A percentile compares a stretch with the other conserved stretches of the same genome.
These are phyloP conservation scores for Lymantria dispar DNA, from an alignment of 2,888 invertebrate species.

Conservation along the genomic window DNA sequence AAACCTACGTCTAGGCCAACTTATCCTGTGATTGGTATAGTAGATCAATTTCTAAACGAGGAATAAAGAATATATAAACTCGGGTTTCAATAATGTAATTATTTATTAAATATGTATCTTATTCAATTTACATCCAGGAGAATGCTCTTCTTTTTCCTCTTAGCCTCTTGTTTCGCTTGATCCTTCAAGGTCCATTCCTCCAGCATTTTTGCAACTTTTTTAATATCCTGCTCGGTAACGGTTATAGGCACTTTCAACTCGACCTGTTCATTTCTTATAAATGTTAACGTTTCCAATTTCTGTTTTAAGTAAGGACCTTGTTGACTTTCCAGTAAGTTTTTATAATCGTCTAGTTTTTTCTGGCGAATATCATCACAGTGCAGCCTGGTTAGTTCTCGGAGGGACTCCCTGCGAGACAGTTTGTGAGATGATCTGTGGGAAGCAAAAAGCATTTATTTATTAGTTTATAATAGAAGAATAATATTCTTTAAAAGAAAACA, in stretches of 20 bases:
- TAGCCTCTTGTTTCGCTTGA: slow-evolving; percentile 62
- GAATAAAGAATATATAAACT: no score
- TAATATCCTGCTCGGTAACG: slow-evolving; percentile 86
- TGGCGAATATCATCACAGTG: slow-evolving; percentile 87
- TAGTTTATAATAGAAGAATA: no score
- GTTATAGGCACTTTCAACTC: slow-evolving; percentile 85
- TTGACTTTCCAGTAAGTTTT: slow-evolving; percentile 85
- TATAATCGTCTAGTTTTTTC: slow-evolving; percentile 85
- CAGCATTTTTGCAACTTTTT: slow-evolving; percentile 79
- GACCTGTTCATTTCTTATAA: slow-evolving; percentile 89
- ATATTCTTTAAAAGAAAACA: no score
- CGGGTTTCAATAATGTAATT: background rate
- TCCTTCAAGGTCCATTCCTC: slow-evolving; percentile 72
- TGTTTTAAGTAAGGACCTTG: slow-evolving; percentile 88
- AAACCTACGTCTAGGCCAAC: no score
- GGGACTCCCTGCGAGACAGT: slow-evolving; percentile 87
- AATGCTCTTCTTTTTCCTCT: slow-evolving; percentile 62
- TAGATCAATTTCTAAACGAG: no score
- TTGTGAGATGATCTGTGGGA: slow-evolving; percentile 71
- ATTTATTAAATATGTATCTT: slow-evolving; percentile 3
- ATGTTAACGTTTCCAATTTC: slow-evolving; percentile 87
- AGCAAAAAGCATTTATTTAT: background rate
- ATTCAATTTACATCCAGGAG: slow-evolving; percentile 45
- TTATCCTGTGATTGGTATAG: no score
- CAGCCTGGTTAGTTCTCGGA: slow-evolving; percentile 87